Base-by-base conservation (phyloP, 2,113 vertebrate genomes). In the Cyphomyrus discorhynchus region DNA sequence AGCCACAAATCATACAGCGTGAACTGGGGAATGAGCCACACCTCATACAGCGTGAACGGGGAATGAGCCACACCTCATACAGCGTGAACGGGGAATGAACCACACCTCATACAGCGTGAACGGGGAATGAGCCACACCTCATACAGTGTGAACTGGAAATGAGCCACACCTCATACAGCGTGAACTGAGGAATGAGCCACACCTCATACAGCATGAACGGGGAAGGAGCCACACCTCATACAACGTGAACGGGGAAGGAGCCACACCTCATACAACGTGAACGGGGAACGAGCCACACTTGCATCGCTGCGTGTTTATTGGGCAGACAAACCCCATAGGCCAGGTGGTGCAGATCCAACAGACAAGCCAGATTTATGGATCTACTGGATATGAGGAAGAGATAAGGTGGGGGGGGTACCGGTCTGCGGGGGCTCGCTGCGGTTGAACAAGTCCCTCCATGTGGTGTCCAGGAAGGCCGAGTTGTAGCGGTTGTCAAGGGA, bases 401-500 rank as follows among this genome's bases (percentile, higher is more conserved):
- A 80, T 17, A 15, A 62, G 53, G 56, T 47, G 10, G 24, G 52
- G 11, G 45, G 49, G 3, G 6, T 92, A 96, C 96, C 95, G 39
- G 94, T 77, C 49, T 92, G 92, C 0, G 96, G 96, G 7, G 95
- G 92, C 91, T 97, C 96, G 0, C 94, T 87, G 89, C 94, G 95
- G 90, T 94, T 94, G 90, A 97, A 97, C 35, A 97, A 92, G 13
- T 97, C 96, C 90, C 95, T 93, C 96, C 96, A 97, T 27, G 92
- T 87, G n/a, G 94, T 83, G 90, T 97, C 96, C 4, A 96, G 96
- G 92, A 97, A 97, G 88, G 93, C 90, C 3, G 94, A 93, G 84
- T 94, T 92, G 19, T 97, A 97, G 82, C 94, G 94, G 74, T 94
- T 94, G 88, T 97, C 96, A 1, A 97, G 88, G 0, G 94, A 94